Base-by-base conservation (phyloP, 2,797 vertebrate genomes). In the Sparidentex hasta region DNA sequence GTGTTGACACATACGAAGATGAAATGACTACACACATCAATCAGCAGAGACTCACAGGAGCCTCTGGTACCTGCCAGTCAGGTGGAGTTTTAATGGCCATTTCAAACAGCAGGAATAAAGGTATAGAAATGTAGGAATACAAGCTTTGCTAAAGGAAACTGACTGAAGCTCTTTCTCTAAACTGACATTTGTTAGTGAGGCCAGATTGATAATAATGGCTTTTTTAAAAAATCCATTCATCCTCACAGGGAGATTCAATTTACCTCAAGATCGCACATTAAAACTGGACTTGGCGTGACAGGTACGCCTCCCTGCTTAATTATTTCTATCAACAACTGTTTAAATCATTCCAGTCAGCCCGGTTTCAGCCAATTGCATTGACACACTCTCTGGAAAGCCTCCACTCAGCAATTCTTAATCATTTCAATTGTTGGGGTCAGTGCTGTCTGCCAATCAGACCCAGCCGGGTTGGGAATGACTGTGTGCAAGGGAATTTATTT, bases 371-470 rank as follows among this genome's bases (percentile, higher is more conserved):
- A 48, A 80, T 79, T 76, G 55, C 72, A 86, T 84, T 59, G 87
- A 86, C 87, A 84, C 76, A 51, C 48, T 81, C 50, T 23, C 27
- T 79, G 70, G 65, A 87, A 92, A 83, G 71, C 21, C 62, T 79
- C 71, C 55, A 73, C 83, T 88, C 86, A 87, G 85, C 81, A 79
- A 80, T 87, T 86, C 58, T 75, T 76, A 85, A 84, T 81, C 85
- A 58, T 78, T 90, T 74, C 69, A 85, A 82, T 27, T 17, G 76
- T 76, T 48, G 23, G 72, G 66, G 20, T 67, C 0, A 38, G 66
- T 29, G 50, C 72, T 20, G 68, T 48, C 64, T 71, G 83, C 73
- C 83, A 73, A 72, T 91, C 84, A 82, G 27, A 46, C 47, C 46
- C 76, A 21, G 65, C 50, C 0, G 58, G 55, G 16, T 13, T 25